Percentiles rank a stretch among this genome's conserved stretches.
These are phyloP conservation scores for Limnephilus auricula DNA, from an alignment of 2,888 invertebrate genomes.

Conservation along the genomic window DNA sequence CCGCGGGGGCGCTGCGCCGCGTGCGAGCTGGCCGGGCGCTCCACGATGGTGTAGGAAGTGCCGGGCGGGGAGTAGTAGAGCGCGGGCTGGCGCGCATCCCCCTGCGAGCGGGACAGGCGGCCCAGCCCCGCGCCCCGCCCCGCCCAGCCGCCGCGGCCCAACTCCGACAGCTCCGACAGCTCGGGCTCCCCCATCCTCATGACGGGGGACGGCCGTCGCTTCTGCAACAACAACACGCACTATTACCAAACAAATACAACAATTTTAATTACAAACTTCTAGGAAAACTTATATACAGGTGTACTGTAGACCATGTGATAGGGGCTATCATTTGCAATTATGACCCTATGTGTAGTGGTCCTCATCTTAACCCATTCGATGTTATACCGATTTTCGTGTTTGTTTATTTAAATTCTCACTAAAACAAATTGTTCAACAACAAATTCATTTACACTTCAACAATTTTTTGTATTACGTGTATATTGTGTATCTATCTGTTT, in stretches of 20 bases:
- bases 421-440: too few relatives aligned
- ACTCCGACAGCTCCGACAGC: slow-evolving; percentile 77
- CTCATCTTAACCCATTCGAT: too few relatives aligned
- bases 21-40: slow-evolving; percentile 85
- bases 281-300: not conserved
- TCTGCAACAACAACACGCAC: slow-evolving; percentile 57
- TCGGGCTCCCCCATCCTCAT: slow-evolving; percentile 79
- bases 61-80: slow-evolving; percentile 93
- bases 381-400: too few relatives aligned
- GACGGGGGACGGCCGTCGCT: slow-evolving; percentile 72
- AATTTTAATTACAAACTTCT: not conserved
- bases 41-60: slow-evolving; percentile 92
- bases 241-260: not conserved
- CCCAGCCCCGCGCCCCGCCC: slow-evolving; percentile 75
- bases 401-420: too few relatives aligned
- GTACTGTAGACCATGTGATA: too few relatives aligned
- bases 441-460: too few relatives aligned
- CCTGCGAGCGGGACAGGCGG: slow-evolving; percentile 76
- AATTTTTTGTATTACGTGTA: too few relatives aligned
- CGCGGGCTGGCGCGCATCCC: slow-evolving; percentile 71
- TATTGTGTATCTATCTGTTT: too few relatives aligned
- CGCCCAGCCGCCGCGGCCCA: slow-evolving; percentile 74
- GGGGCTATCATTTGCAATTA: too few relatives aligned
- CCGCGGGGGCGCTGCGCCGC: slow-evolving; percentile 81
- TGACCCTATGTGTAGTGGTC: too few relatives aligned